phyloP scores from a whole-genome alignment of 2,113 vertebrate genomes.

The Halcyon malimbica region DNA sequence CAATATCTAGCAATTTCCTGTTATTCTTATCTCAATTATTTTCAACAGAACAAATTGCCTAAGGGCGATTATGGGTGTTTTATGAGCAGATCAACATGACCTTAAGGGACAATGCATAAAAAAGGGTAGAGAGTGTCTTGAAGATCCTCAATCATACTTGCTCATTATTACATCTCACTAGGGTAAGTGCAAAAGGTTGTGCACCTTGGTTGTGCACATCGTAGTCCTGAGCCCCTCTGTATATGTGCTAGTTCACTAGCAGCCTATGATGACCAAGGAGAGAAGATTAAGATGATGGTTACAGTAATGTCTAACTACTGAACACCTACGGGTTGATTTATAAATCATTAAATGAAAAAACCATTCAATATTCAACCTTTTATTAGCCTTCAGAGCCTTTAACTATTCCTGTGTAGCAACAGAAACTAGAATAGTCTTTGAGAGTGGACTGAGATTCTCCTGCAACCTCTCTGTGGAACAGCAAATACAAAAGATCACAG shows the following conservation, averaged over 20 bases:
- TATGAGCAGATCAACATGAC: neutral
- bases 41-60: slow-evolving; percentile 16
- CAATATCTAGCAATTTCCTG: slow-evolving; percentile 70
- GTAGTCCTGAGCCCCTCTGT: neutral
- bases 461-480: neutral
- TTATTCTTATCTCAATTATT: slow-evolving; percentile 46
- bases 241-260: neutral
- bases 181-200: neutral
- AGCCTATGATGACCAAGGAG: neutral
- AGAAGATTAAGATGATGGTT: neutral
- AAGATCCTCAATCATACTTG: neutral
- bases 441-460: neutral
- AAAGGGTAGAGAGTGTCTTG: neutral
- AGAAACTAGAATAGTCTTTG: neutral
- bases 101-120: neutral
- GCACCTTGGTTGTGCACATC: neutral
- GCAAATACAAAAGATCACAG: neutral
- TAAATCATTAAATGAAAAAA: neutral
- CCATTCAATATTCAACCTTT: neutral
- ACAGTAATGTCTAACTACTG: neutral
- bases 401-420: neutral
- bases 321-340: neutral
- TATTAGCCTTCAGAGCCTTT: neutral
- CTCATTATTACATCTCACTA: neutral
- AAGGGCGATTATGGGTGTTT: neutral